Conservation (phyloP, 2,888 invertebrate species). For the Acronicta alni region DNA sequence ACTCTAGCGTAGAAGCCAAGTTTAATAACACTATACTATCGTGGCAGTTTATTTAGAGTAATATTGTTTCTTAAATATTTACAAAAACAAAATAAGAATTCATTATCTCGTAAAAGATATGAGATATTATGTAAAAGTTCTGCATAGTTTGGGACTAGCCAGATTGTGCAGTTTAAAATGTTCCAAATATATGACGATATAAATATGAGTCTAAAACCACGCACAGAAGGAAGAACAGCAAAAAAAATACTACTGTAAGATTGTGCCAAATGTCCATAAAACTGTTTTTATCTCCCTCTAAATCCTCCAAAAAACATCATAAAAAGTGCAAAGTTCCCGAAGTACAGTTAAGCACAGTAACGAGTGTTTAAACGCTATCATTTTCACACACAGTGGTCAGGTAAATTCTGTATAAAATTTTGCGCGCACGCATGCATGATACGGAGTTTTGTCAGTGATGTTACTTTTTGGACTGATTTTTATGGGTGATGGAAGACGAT, state of each 20-base stretch:
- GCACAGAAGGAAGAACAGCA: not conserved
- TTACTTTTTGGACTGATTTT: conserved; percentile 15
- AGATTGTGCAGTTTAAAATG: too few relatives aligned
- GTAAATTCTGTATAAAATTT: conserved; percentile 30
- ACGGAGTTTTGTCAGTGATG: conserved; percentile 20
- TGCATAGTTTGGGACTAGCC: too few relatives aligned
- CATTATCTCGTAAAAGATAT: too few relatives aligned
- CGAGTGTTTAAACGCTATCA: conserved; percentile 51
- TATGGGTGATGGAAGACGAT: conserved; percentile 13
- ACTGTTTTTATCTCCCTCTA: conserved; percentile 12
- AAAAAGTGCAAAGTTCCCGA: conserved; percentile 11
- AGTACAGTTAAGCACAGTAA: conserved; percentile 50
- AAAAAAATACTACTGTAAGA: not conserved
- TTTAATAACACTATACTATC: too few relatives aligned
- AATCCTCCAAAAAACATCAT: not conserved
- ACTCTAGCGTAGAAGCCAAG: too few relatives aligned
- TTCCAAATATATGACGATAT: too few relatives aligned
- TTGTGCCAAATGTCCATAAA: not conserved
- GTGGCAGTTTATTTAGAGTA: too few relatives aligned
- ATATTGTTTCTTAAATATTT: too few relatives aligned
- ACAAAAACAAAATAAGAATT: too few relatives aligned
- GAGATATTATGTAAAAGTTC: too few relatives aligned
- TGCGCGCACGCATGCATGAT: conserved; percentile 39
- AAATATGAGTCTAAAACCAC: not conserved
- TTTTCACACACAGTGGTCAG: conserved; percentile 44